A percentile compares a stretch with the other conserved stretches of the same genome.
Conservation (phyloP, 2,113 vertebrate genomes). For the Crotophaga sulcirostris region DNA sequence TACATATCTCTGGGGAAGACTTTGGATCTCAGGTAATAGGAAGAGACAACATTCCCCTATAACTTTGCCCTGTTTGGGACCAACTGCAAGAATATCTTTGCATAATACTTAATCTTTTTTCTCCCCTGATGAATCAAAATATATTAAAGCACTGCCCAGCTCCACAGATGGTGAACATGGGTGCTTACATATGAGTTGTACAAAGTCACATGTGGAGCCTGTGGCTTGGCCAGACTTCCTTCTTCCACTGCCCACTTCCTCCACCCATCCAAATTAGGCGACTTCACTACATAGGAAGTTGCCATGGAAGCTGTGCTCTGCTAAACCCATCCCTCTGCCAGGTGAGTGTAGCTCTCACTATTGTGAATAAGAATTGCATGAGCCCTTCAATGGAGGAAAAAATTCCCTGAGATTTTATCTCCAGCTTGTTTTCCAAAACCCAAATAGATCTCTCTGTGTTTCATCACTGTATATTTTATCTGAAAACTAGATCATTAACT, state of each 20-base stretch:
- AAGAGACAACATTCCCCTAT: background rate
- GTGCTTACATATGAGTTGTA: background rate
- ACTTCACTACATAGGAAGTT: background rate
- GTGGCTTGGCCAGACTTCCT: background rate
- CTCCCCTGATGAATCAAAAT: background rate
- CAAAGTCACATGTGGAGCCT: background rate
- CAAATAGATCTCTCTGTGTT: background rate
- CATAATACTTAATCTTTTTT: background rate
- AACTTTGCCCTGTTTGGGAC: background rate
- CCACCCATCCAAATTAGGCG: background rate
- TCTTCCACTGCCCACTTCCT: background rate
- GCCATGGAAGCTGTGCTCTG: background rate
- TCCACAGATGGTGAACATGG: background rate
- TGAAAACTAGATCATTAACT: background rate
- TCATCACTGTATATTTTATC: background rate
- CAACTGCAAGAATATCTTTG: background rate
- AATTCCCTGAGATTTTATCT: background rate
- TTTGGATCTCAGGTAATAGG: background rate
- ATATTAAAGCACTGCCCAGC: background rate
- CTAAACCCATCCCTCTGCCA: background rate
- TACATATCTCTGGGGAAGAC: background rate
- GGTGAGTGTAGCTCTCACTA: background rate
- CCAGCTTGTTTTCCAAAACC: background rate
- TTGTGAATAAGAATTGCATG: background rate
- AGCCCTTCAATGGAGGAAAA: background rate